Percentiles rank a stretch among this genome's conserved stretches.
These are phyloP conservation scores for Erpornis zantholeuca DNA, from an alignment of 2,113 vertebrate species.

Conservation along the genomic window DNA sequence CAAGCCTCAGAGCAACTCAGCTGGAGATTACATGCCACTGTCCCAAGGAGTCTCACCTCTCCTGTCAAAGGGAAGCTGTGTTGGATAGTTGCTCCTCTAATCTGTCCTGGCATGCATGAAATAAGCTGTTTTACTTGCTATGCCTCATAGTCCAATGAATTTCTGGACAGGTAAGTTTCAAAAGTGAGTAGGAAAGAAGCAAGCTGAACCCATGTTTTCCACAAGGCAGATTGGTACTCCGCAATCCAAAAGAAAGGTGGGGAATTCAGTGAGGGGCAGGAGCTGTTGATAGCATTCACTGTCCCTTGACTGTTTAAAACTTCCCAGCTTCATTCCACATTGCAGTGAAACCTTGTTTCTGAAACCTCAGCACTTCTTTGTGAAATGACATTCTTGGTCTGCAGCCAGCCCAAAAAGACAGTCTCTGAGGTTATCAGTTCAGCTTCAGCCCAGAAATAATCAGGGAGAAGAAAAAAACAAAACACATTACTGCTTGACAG, in stretches of 20 bases:
- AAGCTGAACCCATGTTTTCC: background rate
- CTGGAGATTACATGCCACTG: background rate
- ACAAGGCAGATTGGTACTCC: fast-evolving
- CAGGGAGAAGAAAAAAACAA: background rate
- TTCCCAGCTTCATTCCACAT: background rate
- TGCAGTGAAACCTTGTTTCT: slow-evolving; percentile 23
- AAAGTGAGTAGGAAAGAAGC: background rate
- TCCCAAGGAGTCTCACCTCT: background rate
- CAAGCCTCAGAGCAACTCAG: background rate
- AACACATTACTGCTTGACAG: background rate
- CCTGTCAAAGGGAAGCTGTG: background rate
- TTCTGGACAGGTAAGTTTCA: background rate
- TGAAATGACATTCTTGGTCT: slow-evolving; percentile 42
- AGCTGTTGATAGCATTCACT: background rate
- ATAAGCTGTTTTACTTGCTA: background rate
- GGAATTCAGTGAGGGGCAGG: background rate
- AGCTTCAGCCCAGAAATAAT: slow-evolving; percentile 5
- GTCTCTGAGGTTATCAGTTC: slow-evolving; percentile 45
- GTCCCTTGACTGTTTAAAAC: background rate
- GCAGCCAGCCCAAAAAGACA: background rate
- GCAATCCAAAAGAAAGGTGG: background rate
- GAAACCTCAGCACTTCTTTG: slow-evolving; percentile 49
- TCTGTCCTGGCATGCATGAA: background rate
- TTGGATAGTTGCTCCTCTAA: background rate
- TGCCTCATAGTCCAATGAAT: background rate